Evolutionary conservation across 2,113 vertebrate species (phyloP).

Genomic region (Ornithorhynchus anatinus): DNA sequence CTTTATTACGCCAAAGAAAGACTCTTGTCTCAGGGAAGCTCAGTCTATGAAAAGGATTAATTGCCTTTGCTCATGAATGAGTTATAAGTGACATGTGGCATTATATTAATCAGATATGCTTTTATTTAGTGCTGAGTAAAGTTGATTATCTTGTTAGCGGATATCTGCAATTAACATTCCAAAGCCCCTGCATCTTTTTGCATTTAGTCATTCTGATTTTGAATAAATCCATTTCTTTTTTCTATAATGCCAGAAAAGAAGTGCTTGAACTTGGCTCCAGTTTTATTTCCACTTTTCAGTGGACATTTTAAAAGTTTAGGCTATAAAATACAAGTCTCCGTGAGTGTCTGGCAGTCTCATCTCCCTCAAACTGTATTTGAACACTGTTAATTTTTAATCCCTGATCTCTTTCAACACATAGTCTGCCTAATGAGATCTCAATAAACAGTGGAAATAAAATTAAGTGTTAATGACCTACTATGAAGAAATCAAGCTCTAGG

Average conservation of each 20-base stretch:
- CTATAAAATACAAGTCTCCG: neutral
- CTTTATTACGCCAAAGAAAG: neutral
- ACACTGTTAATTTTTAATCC: neutral
- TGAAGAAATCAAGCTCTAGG: neutral
- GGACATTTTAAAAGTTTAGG: neutral
- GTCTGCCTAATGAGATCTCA: neutral
- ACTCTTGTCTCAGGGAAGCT: neutral
- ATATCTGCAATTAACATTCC: neutral
- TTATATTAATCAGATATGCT: neutral
- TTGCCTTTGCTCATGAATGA: neutral
- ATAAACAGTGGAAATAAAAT: neutral
- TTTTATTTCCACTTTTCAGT: neutral
- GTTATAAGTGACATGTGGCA: neutral
- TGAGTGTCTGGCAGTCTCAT: neutral
- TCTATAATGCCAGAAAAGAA: neutral
- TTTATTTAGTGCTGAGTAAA: neutral
- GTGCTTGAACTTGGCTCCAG: neutral
- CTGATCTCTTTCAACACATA: neutral
- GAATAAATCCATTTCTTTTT: neutral
- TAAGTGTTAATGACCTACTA: neutral
- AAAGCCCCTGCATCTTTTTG: neutral
- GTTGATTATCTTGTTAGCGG: neutral
- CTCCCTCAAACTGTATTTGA: too few species aligned
- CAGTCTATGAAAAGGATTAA: neutral
- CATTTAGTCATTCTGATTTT: neutral